phyloP scores from a whole-genome alignment of 2,113 vertebrate species.

The Ovis aries region ARS-UI_Ramb_v3.0 NC_056054.1:12666501-12667000 shows the following conservation, averaged over 20 bases:
- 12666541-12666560: background rate
- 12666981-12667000: background rate
- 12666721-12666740: background rate
- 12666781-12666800: background rate
- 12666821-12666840: conserved; percentile 37
- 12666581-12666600: background rate
- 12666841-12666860: background rate
- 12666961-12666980: background rate
- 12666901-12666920: background rate
- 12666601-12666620: background rate
- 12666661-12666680: background rate
- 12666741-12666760: background rate
- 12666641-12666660: conserved; percentile 6
- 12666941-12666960: background rate
- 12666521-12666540: background rate
- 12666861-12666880: background rate
- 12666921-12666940: background rate
- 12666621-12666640: background rate
- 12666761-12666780: background rate
- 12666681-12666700: background rate
- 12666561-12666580: background rate
- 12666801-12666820: background rate
- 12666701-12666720: background rate
- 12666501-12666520: background rate
- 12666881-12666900: background rate